These are phyloP conservation scores for Oscheius myriophilus DNA, from an alignment of 2,888 invertebrate species.

Conservation along the genomic window DNA sequence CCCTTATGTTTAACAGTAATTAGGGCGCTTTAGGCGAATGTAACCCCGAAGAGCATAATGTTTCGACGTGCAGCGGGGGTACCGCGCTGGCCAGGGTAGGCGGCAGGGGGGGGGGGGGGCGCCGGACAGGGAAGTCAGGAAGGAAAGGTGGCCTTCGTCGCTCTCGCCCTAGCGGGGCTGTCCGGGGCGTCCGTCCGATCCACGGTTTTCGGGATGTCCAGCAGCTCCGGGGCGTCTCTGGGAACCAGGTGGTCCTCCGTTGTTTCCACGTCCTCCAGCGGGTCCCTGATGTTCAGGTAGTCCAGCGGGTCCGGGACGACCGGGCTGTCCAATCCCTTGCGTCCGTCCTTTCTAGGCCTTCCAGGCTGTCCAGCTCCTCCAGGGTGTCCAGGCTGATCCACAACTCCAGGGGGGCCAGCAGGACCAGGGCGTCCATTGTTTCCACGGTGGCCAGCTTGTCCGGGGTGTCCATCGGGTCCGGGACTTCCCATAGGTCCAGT, in stretches of 20 bases:
- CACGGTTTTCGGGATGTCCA: constrained; percentile 45
- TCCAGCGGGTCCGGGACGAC: constrained; percentile 47
- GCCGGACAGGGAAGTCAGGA: too few species aligned
- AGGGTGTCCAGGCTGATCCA: constrained; percentile 51
- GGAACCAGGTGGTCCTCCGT: constrained; percentile 51
- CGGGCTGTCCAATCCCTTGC: constrained; percentile 53
- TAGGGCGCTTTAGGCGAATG: too few species aligned
- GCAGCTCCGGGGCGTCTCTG: constrained; percentile 43
- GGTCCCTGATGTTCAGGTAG: constrained; percentile 53
- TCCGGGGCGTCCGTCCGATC: constrained; percentile 37
- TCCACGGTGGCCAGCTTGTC: constrained; percentile 58
- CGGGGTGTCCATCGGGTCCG: constrained; percentile 62
- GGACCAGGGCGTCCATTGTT: constrained; percentile 56
- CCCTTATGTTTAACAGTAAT: too few species aligned
- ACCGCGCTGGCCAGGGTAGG: too few species aligned
- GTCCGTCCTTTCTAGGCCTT: constrained; percentile 50
- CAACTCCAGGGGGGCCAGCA: constrained; percentile 56
- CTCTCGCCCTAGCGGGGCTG: too few species aligned
- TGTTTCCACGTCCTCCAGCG: constrained; percentile 52
- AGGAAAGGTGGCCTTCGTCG: too few species aligned
- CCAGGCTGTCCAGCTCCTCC: constrained; percentile 56
- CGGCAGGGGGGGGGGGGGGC: too few species aligned
- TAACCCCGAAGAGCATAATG: too few species aligned
- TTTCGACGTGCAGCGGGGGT: too few species aligned
- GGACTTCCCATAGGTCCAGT: constrained; percentile 53